A percentile compares a stretch with the other conserved stretches of the same genome.
Evolutionary conservation across 2,888 invertebrate species (phyloP).

Genomic region (Octonoba sinensis): DNA sequence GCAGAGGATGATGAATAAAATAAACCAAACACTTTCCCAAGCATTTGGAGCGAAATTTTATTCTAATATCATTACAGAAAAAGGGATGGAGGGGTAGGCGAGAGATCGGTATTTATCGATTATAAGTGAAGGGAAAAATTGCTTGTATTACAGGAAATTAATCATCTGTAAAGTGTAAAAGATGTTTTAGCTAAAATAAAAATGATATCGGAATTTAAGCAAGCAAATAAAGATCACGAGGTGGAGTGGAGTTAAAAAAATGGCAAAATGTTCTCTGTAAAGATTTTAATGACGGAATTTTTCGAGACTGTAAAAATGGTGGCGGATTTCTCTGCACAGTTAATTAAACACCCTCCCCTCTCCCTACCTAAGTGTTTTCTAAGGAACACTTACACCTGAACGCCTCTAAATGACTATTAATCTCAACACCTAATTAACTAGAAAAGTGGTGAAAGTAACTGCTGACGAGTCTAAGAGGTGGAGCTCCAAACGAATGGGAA

Average conservation of each 20-base stretch:
- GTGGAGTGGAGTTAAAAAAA: slow-evolving; percentile 15
- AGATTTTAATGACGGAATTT: slow-evolving; percentile 46
- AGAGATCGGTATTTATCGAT: not conserved
- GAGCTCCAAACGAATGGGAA: not conserved
- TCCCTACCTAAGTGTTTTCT: slow-evolving; percentile 43
- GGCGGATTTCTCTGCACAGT: slow-evolving; percentile 26
- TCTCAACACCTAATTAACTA: slow-evolving; percentile 62
- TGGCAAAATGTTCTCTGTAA: not conserved
- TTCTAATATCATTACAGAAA: slow-evolving; percentile 39
- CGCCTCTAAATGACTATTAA: slow-evolving; percentile 60
- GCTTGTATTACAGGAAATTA: slow-evolving; percentile 54
- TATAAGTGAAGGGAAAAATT: slow-evolving; percentile 10
- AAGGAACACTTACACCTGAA: slow-evolving; percentile 56
- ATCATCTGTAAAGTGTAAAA: slow-evolving; percentile 46
- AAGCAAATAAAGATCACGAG: slow-evolving; percentile 16
- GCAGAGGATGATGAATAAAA: too few species aligned
- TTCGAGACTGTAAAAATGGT: slow-evolving; percentile 3
- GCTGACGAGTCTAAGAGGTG: too few species aligned
- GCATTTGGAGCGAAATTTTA: slow-evolving; percentile 33
- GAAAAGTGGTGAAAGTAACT: slow-evolving; percentile 36
- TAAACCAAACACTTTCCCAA: not conserved
- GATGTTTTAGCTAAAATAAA: slow-evolving; percentile 31
- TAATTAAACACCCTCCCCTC: slow-evolving; percentile 34
- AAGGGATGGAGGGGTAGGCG: not conserved
- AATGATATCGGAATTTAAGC: slow-evolving; percentile 11